Evolutionary conservation across 2,888 invertebrate species (phyloP).

Genomic region (Craniophora ligustri): DNA sequence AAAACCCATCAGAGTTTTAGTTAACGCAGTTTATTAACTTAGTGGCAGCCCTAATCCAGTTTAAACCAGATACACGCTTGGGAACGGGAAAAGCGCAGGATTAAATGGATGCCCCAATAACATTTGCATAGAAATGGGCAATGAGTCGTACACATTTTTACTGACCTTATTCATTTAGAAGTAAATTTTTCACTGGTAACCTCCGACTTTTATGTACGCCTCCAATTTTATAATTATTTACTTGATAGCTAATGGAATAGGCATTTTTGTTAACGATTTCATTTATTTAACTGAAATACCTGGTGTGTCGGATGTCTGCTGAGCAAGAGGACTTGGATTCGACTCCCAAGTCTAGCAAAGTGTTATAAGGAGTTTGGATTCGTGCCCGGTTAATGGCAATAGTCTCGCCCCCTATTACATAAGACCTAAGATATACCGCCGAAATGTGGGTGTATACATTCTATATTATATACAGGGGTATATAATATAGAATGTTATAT

Average conservation of each 20-base stretch:
- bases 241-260: constrained; percentile 33
- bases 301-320: no score
- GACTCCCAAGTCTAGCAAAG: no score
- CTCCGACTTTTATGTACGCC: constrained; percentile 51
- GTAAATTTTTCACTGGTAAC: constrained; percentile 67
- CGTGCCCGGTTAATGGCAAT: no score
- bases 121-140: constrained; percentile 84
- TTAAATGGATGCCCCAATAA: constrained; percentile 84
- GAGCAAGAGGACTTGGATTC: no score
- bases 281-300: no score
- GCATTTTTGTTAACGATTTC: no score
- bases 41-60: constrained; percentile 80
- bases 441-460: no score
- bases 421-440: no score
- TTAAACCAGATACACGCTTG: constrained; percentile 80
- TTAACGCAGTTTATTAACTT: constrained; percentile 60
- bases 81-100: constrained; percentile 76
- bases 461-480: no score
- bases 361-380: no score
- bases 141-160: constrained; percentile 69
- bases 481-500: no score
- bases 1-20: constrained; percentile 58
- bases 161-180: constrained; percentile 72
- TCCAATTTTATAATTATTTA: constrained; percentile 44
- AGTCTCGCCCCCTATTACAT: no score